A percentile compares a stretch with the other conserved stretches of the same genome.
Conservation (phyloP, 1,140 invertebrate species). For the Lepidurus packardi region DNA sequence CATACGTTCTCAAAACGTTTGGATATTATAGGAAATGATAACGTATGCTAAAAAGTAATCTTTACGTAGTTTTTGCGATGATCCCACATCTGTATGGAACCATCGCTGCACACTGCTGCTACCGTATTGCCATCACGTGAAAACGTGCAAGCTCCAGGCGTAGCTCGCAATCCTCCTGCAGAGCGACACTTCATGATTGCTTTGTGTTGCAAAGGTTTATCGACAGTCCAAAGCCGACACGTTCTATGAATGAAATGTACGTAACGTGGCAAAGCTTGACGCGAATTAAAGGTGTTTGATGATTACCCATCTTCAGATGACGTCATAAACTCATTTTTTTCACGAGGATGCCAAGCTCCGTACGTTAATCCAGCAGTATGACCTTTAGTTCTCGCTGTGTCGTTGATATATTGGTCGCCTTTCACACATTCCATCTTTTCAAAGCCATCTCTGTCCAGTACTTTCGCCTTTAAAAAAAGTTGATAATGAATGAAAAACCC, state of each 20-base stretch:
- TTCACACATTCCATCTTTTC: constrained; percentile 93
- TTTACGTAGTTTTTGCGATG: constrained; percentile 62
- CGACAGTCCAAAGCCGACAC: constrained; percentile 81
- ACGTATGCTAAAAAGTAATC: neutral
- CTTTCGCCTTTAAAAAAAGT: constrained; percentile 62
- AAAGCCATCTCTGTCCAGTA: constrained; percentile 92
- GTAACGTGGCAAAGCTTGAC: neutral
- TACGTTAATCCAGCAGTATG: constrained; percentile 86
- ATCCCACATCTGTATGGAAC: constrained; percentile 98
- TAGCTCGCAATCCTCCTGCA: constrained; percentile 78
- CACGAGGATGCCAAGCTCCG: constrained; percentile 89
- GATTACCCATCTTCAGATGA: constrained; percentile 76
- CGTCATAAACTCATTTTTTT: constrained; percentile 88
- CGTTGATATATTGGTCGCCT: constrained; percentile 92
- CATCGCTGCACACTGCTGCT: constrained; percentile 87
- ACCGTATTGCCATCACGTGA: constrained; percentile 82
- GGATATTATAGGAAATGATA: neutral
- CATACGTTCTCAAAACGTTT: neutral
- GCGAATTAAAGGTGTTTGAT: neutral
- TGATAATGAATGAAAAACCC: neutral
- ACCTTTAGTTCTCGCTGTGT: constrained; percentile 91
- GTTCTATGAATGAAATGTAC: constrained; percentile 52
- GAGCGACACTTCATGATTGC: constrained; percentile 83
- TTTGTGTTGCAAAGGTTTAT: constrained; percentile 66
- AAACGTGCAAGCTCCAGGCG: constrained; percentile 76